Evolutionary conservation across 2,113 vertebrate species (phyloP).

Genomic region (Alethe diademata): DNA sequence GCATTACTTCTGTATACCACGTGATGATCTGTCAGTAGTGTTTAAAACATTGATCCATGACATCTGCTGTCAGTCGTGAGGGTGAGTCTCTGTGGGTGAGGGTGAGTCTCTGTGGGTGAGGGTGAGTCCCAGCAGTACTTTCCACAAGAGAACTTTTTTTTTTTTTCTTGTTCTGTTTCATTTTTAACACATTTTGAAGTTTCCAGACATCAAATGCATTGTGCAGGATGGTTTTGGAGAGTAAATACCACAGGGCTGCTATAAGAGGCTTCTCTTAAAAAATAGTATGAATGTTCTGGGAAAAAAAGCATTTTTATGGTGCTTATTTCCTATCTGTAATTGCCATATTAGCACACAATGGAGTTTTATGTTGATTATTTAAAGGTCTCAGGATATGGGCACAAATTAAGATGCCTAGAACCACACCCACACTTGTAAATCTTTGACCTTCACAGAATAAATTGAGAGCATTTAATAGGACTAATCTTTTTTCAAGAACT

Average conservation of each 20-base stretch:
- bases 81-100: not conserved
- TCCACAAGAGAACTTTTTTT: not conserved
- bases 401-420: not conserved
- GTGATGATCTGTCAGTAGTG: not conserved
- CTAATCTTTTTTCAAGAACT: not conserved
- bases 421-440: not conserved
- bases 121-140: not conserved
- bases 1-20: not conserved
- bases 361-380: not conserved
- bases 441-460: not conserved
- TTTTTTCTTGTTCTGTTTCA: not conserved
- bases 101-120: not conserved
- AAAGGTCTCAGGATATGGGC: not conserved
- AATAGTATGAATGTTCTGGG: not conserved
- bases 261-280: not conserved
- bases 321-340: not conserved
- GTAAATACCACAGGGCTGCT: not conserved
- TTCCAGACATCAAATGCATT: not conserved
- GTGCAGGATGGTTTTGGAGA: not conserved
- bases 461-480: not conserved
- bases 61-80: not conserved
- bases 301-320: not conserved
- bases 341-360: rapidly evolving
- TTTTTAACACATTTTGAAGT: not conserved
- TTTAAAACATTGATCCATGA: not conserved